Percentiles rank a stretch among this genome's conserved stretches.
Conservation (phyloP, 1,140 invertebrate genomes). For the Drosophila mojavensis region DNA sequence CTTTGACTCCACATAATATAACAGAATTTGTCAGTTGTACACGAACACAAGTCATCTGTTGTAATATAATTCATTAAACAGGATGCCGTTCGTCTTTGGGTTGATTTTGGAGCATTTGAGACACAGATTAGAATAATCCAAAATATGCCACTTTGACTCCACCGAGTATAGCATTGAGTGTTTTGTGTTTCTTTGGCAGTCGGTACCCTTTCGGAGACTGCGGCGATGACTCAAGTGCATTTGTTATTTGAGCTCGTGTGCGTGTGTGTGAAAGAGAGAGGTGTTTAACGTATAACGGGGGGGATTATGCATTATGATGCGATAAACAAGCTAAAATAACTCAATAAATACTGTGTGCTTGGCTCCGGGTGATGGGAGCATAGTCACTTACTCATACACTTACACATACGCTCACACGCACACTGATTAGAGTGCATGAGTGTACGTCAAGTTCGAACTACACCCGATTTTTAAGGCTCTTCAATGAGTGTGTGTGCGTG, state of each 20-base stretch:
- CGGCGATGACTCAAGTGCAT: constrained; percentile 56
- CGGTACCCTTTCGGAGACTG: constrained; percentile 10
- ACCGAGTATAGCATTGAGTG: constrained; percentile 8
- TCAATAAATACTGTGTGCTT: constrained; percentile 43
- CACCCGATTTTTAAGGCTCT: constrained; percentile 51
- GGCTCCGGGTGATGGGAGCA: neutral
- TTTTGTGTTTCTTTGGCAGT: constrained; percentile 14
- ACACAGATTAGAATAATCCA: constrained; percentile 16
- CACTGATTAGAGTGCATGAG: constrained; percentile 45
- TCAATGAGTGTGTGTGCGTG: constrained; percentile 7
- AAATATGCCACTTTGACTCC: constrained; percentile 47
- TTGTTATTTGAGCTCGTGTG: constrained; percentile 3
- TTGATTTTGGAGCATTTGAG: constrained; percentile 50
- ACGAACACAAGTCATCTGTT: constrained; percentile 60
- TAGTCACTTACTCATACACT: neutral
- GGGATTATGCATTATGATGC: constrained; percentile 64
- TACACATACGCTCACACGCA: constrained; percentile 1
- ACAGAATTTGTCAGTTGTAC: constrained; percentile 17
- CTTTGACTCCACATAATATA: constrained; percentile 44
- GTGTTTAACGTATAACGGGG: constrained; percentile 4
- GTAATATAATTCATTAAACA: constrained; percentile 47
- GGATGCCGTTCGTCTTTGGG: constrained; percentile 48
- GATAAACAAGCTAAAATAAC: constrained; percentile 71
- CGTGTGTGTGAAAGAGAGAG: constrained; percentile 10
- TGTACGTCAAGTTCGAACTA: constrained; percentile 44